phyloP scores from a whole-genome alignment of 2,113 vertebrate species.

The Ammodytes marinus region DNA sequence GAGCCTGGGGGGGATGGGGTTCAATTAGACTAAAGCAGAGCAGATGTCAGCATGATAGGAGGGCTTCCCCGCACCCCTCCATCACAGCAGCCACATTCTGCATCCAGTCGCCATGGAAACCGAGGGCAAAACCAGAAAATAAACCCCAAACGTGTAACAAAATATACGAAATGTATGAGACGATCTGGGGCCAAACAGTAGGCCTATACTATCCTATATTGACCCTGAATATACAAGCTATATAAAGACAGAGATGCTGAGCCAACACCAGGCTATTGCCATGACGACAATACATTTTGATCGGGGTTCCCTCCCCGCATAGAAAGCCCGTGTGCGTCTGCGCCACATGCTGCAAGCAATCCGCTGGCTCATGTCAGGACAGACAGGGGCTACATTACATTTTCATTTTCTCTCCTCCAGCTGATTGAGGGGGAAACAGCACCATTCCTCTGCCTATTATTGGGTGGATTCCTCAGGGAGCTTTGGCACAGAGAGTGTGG shows the following conservation, averaged over 20 bases:
- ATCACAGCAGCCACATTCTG: constrained; percentile 34
- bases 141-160: not conserved
- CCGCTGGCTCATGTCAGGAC: constrained; percentile 57
- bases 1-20: constrained; percentile 35
- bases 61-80: constrained; percentile 70
- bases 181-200: not conserved
- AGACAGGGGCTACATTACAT: too few relatives aligned
- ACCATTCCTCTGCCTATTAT: constrained; percentile 21
- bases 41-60: constrained; percentile 70
- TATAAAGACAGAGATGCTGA: not conserved
- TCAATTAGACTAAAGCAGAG: constrained; percentile 17
- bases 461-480: constrained; percentile 48
- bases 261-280: not conserved
- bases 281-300: not conserved
- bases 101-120: constrained; percentile 74
- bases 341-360: constrained; percentile 52
- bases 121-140: constrained; percentile 46
- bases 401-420: constrained; percentile 45
- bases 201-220: too few relatives aligned
- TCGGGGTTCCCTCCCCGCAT: constrained; percentile 56
- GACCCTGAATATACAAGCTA: not conserved
- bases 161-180: too few relatives aligned
- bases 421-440: constrained; percentile 62
- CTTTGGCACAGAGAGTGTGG: constrained; percentile 11
- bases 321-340: constrained; percentile 61